phyloP scores from a whole-genome alignment of 2,888 invertebrate species.

The Nysson spinosus region DNA sequence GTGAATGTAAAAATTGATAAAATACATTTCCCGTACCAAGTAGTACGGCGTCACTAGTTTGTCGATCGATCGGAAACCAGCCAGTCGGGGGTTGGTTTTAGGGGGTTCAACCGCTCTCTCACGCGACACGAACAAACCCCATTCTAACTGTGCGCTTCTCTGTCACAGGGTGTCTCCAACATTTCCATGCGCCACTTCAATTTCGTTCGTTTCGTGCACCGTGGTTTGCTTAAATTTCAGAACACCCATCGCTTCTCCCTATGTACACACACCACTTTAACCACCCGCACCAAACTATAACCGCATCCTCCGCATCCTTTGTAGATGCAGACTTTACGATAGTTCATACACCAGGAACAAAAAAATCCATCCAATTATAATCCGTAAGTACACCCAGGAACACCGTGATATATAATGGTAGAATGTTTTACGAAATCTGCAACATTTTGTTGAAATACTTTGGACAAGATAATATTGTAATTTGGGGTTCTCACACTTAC shows the following conservation, averaged over 20 bases:
- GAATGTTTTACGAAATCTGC: no score
- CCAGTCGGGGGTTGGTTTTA: constrained; percentile 29
- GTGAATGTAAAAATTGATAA: constrained; percentile 55
- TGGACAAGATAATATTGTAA: no score
- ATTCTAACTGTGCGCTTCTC: constrained; percentile 45
- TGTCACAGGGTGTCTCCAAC: constrained; percentile 55
- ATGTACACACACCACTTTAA: constrained; percentile 3
- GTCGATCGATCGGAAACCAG: constrained; percentile 50
- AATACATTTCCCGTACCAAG: constrained; percentile 53
- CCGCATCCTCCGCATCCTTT: constrained; percentile 28
- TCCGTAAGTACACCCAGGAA: no score
- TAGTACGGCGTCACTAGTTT: constrained; percentile 37
- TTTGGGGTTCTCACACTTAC: no score
- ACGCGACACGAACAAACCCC: constrained; percentile 31
- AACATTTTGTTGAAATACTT: no score
- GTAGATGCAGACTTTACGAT: constrained; percentile 23
- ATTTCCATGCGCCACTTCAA: constrained; percentile 60
- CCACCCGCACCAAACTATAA: constrained; percentile 2
- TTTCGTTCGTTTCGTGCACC: constrained; percentile 52
- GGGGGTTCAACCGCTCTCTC: constrained; percentile 37
- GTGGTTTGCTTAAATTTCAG: constrained; percentile 55
- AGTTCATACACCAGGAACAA: constrained; percentile 20
- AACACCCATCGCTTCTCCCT: constrained; percentile 13
- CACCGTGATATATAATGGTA: no score
- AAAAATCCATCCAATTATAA: no score